Conservation (phyloP, 2,113 vertebrate species). For the Platysternon megacephalum region DNA sequence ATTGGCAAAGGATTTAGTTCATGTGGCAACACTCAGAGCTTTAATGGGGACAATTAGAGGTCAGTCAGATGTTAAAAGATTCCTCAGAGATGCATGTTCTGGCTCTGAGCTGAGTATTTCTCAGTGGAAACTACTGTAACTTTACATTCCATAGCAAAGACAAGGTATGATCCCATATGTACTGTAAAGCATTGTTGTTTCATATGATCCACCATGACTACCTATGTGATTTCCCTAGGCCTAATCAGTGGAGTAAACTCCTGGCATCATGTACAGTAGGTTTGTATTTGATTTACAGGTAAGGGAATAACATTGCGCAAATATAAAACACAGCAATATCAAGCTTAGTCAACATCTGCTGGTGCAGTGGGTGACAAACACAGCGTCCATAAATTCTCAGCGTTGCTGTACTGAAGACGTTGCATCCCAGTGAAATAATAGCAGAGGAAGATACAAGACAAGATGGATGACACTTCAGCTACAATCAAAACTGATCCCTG, state of each 20-base stretch:
- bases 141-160: not conserved
- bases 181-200: not conserved
- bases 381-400: not conserved
- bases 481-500: not conserved
- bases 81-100: no score
- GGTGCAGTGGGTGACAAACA: not conserved
- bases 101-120: no score
- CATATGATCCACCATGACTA: not conserved
- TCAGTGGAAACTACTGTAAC: not conserved
- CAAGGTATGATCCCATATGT: rapidly evolving
- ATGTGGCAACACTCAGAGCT: not conserved
- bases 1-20: not conserved
- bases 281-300: not conserved
- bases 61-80: rapidly evolving
- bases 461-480: not conserved
- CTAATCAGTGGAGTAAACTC: not conserved
- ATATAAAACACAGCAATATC: not conserved
- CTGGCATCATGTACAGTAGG: not conserved
- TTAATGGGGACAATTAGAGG: rapidly evolving
- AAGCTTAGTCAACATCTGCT: not conserved
- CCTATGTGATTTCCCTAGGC: not conserved
- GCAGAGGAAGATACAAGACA: not conserved
- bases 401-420: not conserved
- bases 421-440: not conserved
- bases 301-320: not conserved